Percentiles rank a stretch among this genome's conserved stretches.
These are phyloP conservation scores for Invenusta paracnida DNA, from an alignment of 2,888 invertebrate species.

Conservation along the genomic window DNA sequence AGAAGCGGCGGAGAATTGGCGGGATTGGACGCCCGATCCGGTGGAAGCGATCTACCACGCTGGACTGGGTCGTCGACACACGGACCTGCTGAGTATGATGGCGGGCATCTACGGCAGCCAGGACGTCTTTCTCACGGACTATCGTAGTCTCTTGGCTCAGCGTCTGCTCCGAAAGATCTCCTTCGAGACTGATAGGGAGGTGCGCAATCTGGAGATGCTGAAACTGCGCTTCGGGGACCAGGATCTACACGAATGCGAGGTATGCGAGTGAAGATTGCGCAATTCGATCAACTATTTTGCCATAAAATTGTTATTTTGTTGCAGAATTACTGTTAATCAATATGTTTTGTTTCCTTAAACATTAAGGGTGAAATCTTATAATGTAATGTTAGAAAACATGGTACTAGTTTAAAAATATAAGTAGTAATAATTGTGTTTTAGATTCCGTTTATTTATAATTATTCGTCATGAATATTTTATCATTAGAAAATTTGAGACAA, in stretches of 20 bases:
- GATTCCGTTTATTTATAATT: too few species aligned
- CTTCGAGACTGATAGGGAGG: slow-evolving; percentile 69
- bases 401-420: too few species aligned
- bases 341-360: too few species aligned
- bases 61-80: slow-evolving; percentile 64
- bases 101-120: slow-evolving; percentile 97
- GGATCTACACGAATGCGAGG: slow-evolving; percentile 49
- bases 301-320: background rate
- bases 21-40: slow-evolving; percentile 55
- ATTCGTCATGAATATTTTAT: too few species aligned
- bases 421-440: too few species aligned
- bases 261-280: too few species aligned
- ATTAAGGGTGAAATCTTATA: too few species aligned
- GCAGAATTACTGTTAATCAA: too few species aligned
- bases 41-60: slow-evolving; percentile 42
- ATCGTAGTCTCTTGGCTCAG: slow-evolving; percentile 85
- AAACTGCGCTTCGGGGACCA: slow-evolving; percentile 66
- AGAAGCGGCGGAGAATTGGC: slow-evolving; percentile 61
- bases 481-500: too few species aligned
- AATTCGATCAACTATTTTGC: background rate
- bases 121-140: slow-evolving; percentile 94
- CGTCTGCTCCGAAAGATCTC: slow-evolving; percentile 65
- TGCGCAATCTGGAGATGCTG: slow-evolving; percentile 75
- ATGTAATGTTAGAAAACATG: too few species aligned
- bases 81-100: slow-evolving; percentile 93